Evolutionary conservation across 1,140 invertebrate genomes (phyloP), one percentile per base, ranked within the genome.

Genomic region (Camponotus pennsylvanicus): DNA sequence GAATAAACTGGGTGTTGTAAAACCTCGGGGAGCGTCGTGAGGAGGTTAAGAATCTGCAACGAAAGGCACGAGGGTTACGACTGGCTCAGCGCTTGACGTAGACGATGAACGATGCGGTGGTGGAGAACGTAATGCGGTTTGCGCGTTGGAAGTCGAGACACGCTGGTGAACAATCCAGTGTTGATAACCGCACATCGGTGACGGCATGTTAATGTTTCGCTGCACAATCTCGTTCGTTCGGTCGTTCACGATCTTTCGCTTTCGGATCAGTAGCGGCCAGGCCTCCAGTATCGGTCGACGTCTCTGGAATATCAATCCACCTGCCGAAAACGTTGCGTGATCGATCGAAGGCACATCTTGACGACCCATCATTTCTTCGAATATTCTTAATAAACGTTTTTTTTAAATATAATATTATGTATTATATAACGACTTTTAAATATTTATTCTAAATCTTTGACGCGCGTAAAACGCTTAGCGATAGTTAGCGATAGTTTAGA

Each of bases 201-300:
- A 87, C 88, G 89, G 92, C 92, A 92, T 92, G 92, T 88, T 93
- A 92, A 93, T 92, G 91, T 89, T 87, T 87, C 82, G 86, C 89
- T 63, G 71, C 67, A 85, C 91, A 90, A 93, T 92, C 86, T 90
- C 89, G 49, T 27, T 27, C 4, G 88, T 61, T 86, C 80, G 69
- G 76, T 85, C 70, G 82, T 67, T 83, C 79, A 85, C 77, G 52
- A 45, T 69, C 82, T 82, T 67, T 77, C 61, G 55, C 45, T 80
- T 88, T 86, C 75, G 18, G 55, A 87, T 66, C 70, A 34, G 64
- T 71, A 69, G 27, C 63, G 21, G 27, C 55, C 52, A 37, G 5
- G 85, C 73, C 40, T 86, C 59, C 63, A 89, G 42, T 85, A 89
- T 91, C 87, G 89, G 70, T 37, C 67, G 88, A 91, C 92, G 80